A percentile compares a stretch with the other conserved stretches of the same genome.
Evolutionary conservation across 2,888 invertebrate genomes (phyloP).

Genomic region (Drosophila trichaetosa): DNA sequence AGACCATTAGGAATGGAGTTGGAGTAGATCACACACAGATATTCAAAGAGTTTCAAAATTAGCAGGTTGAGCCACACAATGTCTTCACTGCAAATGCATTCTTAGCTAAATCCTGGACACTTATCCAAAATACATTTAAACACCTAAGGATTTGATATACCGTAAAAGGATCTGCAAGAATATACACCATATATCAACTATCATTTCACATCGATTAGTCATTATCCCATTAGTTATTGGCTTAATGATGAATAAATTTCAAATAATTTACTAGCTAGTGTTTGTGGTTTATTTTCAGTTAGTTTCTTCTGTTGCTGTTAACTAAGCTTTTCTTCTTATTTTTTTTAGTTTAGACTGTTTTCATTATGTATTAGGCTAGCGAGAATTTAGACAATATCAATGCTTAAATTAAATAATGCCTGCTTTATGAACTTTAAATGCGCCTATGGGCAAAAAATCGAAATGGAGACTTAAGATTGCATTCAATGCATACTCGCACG

Average conservation of each 20-base stretch:
- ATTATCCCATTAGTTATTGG: constrained; percentile 21
- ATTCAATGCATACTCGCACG: constrained; percentile 61
- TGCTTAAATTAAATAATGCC: constrained; percentile 62
- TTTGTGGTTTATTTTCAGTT: background rate
- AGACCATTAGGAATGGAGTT: constrained; percentile 23
- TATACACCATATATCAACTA: constrained; percentile 2
- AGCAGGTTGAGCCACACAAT: constrained; percentile 8
- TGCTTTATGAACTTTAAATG: constrained; percentile 54
- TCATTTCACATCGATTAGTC: constrained; percentile 14
- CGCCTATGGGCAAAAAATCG: constrained; percentile 60
- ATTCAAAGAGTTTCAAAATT: constrained; percentile 19
- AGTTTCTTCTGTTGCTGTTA: constrained; percentile 7
- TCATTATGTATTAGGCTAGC: constrained; percentile 34
- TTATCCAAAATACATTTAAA: constrained; percentile 10
- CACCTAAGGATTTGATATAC: constrained; percentile 4
- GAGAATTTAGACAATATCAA: constrained; percentile 26
- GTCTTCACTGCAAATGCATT: constrained; percentile 1
- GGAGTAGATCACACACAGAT: constrained; percentile 17
- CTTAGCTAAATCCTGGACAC: constrained; percentile 2
- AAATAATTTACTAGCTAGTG: constrained; percentile 77
- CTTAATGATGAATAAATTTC: constrained; percentile 67
- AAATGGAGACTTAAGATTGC: constrained; percentile 66
- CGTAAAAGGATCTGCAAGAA: background rate
- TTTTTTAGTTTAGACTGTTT: constrained; percentile 24
- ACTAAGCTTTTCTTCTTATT: background rate